Percentiles rank a stretch among this genome's conserved stretches.
Conservation (phyloP, 2,888 invertebrate genomes). For the Odontocerum albicorne region DNA sequence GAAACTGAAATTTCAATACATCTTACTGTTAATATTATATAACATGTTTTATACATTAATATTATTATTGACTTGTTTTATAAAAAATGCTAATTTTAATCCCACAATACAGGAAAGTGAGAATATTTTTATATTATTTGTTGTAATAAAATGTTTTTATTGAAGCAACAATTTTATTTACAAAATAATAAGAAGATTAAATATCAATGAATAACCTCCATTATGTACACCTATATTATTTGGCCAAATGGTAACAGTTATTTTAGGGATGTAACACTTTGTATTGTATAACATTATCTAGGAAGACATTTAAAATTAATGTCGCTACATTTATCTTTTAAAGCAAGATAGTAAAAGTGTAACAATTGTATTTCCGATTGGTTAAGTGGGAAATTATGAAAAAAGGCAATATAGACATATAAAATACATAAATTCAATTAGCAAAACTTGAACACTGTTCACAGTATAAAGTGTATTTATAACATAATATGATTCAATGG, state of each 20-base stretch:
- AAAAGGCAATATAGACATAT: too few species aligned
- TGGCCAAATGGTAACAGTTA: slow-evolving; percentile 33
- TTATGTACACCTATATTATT: slow-evolving; percentile 30
- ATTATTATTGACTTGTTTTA: slow-evolving; percentile 32
- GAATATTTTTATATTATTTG: slow-evolving; percentile 19
- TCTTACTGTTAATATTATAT: slow-evolving; percentile 20
- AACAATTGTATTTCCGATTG: too few species aligned
- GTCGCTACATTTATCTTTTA: slow-evolving; percentile 24
- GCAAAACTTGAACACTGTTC: too few species aligned
- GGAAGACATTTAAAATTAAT: slow-evolving; percentile 31
- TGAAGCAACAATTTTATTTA: slow-evolving; percentile 30
- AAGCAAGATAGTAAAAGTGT: slow-evolving; percentile 9
- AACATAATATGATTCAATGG: too few species aligned
- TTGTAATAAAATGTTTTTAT: slow-evolving; percentile 24
- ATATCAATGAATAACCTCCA: slow-evolving; percentile 20
- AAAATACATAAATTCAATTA: too few species aligned
- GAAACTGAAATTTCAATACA: slow-evolving; percentile 16
- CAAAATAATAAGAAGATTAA: slow-evolving; percentile 20
- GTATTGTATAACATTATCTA: slow-evolving; percentile 24
- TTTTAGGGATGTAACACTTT: slow-evolving; percentile 24
- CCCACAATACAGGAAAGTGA: slow-evolving; percentile 14
- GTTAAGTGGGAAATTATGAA: too few species aligned
- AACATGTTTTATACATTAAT: slow-evolving; percentile 28
- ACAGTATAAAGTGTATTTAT: too few species aligned
- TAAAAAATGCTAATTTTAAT: slow-evolving; percentile 25